Evolutionary conservation across 2,797 vertebrate species (phyloP).

Genomic region (Falco concolor): DNA sequence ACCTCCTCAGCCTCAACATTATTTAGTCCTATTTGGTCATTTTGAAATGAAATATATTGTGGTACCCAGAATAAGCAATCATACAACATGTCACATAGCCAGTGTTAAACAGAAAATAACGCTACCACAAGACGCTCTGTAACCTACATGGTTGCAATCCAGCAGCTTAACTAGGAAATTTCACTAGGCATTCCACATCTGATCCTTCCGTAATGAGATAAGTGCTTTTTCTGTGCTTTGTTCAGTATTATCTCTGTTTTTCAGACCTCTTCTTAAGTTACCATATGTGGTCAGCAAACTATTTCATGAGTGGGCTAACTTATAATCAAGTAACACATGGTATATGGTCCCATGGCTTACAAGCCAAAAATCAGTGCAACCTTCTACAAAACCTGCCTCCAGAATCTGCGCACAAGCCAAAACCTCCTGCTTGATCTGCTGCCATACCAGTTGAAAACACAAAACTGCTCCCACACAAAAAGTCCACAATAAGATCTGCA

Average conservation of each 20-base stretch:
- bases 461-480: conserved; percentile 62
- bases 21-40: background rate
- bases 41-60: background rate
- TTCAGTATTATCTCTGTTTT: conserved; percentile 12
- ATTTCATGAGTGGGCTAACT: conserved; percentile 56
- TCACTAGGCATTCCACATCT: background rate
- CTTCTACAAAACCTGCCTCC: conserved; percentile 53
- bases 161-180: background rate
- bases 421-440: conserved; percentile 57
- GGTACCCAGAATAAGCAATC: background rate
- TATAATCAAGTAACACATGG: conserved; percentile 31
- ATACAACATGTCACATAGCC: background rate
- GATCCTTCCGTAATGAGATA: background rate
- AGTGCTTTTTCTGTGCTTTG: background rate
- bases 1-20: background rate
- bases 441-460: conserved; percentile 63
- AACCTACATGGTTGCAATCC: background rate
- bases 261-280: conserved; percentile 7
- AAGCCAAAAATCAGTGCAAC: conserved; percentile 36
- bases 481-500: conserved; percentile 43
- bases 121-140: background rate
- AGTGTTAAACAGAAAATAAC: background rate
- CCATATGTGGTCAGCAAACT: conserved; percentile 31
- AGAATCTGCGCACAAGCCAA: conserved; percentile 31
- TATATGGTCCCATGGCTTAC: conserved; percentile 33